phyloP scores from a whole-genome alignment of 2,113 vertebrate genomes.

The Ptychochromis oligacanthus region DNA sequence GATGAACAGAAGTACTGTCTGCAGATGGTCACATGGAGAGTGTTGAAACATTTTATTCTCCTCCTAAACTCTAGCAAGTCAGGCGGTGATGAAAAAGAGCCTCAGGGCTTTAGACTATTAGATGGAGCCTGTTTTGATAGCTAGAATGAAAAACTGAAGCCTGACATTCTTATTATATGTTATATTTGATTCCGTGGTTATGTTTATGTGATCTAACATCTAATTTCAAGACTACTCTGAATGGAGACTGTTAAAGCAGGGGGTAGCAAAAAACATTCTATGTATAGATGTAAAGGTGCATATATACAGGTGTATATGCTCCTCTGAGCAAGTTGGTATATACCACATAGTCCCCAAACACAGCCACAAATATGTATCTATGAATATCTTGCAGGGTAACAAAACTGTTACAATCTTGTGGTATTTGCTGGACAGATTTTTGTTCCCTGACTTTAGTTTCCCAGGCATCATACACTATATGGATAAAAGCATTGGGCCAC shows the following conservation, averaged over 20 bases:
- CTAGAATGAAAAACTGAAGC: not conserved
- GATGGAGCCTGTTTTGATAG: not conserved
- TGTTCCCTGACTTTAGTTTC: not conserved
- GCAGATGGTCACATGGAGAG: conserved; percentile 49
- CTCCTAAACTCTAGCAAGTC: conserved; percentile 20
- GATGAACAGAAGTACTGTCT: conserved; percentile 51
- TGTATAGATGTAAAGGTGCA: not conserved
- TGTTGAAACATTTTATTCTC: conserved; percentile 11
- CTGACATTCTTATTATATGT: not conserved
- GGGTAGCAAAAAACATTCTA: not conserved
- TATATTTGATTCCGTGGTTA: not conserved
- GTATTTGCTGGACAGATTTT: not conserved
- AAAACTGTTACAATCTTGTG: too few species aligned
- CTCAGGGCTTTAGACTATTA: not conserved
- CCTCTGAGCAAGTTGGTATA: not conserved
- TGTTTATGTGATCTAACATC: not conserved
- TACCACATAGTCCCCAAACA: not conserved
- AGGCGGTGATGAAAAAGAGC: conserved; percentile 13
- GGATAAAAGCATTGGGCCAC: too few species aligned
- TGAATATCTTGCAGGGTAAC: not conserved
- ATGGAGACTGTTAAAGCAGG: not conserved
- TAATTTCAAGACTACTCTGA: not conserved
- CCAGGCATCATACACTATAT: not conserved
- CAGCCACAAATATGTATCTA: not conserved
- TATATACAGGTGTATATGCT: not conserved